Evolutionary conservation across 2,888 invertebrate genomes (phyloP).

Genomic region (Scotopteryx bipunctaria): DNA sequence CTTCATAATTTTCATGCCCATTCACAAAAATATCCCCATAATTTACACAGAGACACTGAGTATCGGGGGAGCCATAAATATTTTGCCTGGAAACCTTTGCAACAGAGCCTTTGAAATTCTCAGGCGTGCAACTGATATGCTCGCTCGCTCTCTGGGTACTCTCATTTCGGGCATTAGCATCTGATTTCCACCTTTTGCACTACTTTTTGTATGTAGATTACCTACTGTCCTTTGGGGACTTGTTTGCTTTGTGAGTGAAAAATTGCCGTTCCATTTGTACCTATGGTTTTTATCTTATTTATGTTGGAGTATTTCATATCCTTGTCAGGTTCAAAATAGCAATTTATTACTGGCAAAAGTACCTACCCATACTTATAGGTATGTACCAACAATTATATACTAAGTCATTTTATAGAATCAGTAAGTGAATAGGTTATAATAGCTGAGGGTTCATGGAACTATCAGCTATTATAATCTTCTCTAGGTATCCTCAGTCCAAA

Average conservation of each 20-base stretch:
- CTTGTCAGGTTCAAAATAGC: too few species aligned
- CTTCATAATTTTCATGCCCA: conserved; percentile 42
- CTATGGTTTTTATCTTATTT: too few species aligned
- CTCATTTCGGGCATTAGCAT: conserved; percentile 38
- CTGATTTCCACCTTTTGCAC: conserved; percentile 40
- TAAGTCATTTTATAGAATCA: too few species aligned
- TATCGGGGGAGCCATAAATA: conserved; percentile 52
- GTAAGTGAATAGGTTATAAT: too few species aligned
- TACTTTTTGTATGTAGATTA: conserved; percentile 35
- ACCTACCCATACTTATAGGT: not conserved
- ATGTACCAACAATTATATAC: too few species aligned
- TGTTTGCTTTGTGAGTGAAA: conserved; percentile 19
- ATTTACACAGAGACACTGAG: conserved; percentile 51
- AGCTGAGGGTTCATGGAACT: too few species aligned
- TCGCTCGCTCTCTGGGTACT: conserved; percentile 36
- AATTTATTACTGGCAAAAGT: too few species aligned
- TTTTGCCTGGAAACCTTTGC: conserved; percentile 45
- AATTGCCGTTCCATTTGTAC: too few species aligned
- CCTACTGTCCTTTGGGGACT: conserved; percentile 16
- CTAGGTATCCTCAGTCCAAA: conserved; percentile 19
- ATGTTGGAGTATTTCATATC: too few species aligned
- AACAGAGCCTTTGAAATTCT: conserved; percentile 44
- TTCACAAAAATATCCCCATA: conserved; percentile 53
- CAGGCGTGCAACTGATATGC: conserved; percentile 42
- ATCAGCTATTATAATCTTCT: too few species aligned